These are phyloP conservation scores for Aptenodytes forsteri DNA, from an alignment of 2,113 vertebrate genomes.

Conservation along the genomic window DNA sequence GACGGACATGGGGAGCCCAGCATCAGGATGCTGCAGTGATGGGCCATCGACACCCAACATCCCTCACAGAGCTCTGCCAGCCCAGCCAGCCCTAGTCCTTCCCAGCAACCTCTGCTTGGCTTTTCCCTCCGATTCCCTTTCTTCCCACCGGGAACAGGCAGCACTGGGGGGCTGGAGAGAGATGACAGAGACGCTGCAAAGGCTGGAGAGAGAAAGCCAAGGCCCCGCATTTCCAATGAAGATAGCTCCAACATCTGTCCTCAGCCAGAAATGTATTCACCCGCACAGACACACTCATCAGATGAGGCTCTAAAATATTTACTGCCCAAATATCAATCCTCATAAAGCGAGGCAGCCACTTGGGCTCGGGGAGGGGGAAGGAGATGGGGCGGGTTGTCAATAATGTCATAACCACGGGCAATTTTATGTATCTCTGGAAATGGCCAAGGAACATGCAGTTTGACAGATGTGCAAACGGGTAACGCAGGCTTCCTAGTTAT, in stretches of 20 bases:
- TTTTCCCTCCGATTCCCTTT: neutral
- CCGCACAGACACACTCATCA: constrained; percentile 48
- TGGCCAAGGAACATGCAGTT: constrained; percentile 51
- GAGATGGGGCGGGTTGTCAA: neutral
- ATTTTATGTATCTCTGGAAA: constrained; percentile 71
- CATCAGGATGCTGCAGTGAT: neutral
- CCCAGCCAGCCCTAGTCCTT: neutral
- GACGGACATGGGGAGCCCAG: neutral
- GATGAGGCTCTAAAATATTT: constrained; percentile 71
- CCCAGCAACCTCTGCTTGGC: neutral
- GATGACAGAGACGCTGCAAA: neutral
- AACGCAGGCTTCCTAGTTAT: constrained; percentile 61
- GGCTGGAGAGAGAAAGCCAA: neutral
- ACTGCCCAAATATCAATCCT: constrained; percentile 70
- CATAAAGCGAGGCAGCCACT: constrained; percentile 58
- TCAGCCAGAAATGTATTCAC: constrained; percentile 55
- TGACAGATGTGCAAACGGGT: constrained; percentile 66
- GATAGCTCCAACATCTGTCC: constrained; percentile 61
- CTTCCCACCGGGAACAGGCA: neutral
- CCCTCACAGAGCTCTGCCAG: neutral
- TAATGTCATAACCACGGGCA: constrained; percentile 65
- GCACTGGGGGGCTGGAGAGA: neutral
- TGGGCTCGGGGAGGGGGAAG: constrained; percentile 25
- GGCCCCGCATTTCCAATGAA: neutral
- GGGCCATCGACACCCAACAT: neutral